These are phyloP conservation scores for Alligator mississippiensis DNA, from an alignment of 2,113 vertebrate genomes.

Conservation along the genomic window DNA sequence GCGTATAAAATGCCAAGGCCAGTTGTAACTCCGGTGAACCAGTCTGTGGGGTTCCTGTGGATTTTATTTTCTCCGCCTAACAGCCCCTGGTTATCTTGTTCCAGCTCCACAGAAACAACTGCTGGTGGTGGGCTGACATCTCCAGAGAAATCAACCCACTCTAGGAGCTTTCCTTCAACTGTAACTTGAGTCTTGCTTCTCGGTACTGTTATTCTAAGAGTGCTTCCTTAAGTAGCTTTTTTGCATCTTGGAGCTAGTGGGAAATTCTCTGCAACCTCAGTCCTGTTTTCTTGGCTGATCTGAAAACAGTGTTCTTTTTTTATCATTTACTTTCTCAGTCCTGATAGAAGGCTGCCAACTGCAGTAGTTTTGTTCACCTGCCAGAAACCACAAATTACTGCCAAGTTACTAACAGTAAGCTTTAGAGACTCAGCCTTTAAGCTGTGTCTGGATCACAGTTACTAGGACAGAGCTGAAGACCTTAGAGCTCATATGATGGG, in stretches of 20 bases:
- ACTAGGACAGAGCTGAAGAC: background rate
- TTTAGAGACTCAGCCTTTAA: background rate
- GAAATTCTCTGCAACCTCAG: fast-evolving
- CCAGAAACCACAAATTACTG: background rate
- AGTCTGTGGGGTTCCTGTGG: background rate
- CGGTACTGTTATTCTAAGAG: background rate
- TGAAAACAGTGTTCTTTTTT: background rate
- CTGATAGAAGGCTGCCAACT: background rate
- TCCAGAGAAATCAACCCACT: background rate
- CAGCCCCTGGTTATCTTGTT: background rate
- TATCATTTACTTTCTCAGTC: background rate
- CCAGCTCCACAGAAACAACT: fast-evolving
- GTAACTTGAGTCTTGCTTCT: background rate
- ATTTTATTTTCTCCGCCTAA: background rate
- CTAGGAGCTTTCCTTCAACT: fast-evolving
- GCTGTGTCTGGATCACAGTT: fast-evolving
- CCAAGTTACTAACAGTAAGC: background rate
- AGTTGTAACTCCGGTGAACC: background rate
- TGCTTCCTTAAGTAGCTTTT: fast-evolving
- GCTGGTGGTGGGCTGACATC: background rate
- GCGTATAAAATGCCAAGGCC: background rate
- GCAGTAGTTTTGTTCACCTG: background rate
- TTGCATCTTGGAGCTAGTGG: fast-evolving
- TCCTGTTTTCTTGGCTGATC: background rate
- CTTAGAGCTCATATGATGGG: background rate